These are phyloP conservation scores for Anoura caudifer DNA, from an alignment of 2,113 vertebrate species.

Conservation along the genomic window DNA sequence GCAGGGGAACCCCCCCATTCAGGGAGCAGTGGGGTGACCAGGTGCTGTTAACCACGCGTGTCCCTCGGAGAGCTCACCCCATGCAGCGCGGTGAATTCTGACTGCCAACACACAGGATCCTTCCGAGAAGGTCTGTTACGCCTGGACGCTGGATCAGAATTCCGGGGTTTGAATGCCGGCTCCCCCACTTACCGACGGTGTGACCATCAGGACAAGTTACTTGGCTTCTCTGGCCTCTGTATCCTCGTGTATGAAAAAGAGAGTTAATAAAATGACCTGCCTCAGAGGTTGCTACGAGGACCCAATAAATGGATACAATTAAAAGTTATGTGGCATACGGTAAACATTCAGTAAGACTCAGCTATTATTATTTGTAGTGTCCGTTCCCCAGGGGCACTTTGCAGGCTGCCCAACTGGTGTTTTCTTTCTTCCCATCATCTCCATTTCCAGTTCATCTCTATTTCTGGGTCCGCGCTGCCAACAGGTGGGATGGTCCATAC, in stretches of 20 bases:
- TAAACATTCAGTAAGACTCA: not conserved
- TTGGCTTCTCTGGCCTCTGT: not conserved
- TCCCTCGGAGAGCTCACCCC: not conserved
- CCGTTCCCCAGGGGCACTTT: not conserved
- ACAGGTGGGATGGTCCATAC: fast-evolving
- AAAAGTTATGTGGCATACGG: not conserved
- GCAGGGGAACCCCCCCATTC: not conserved
- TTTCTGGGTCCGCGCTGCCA: not conserved
- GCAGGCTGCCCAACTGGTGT: not conserved
- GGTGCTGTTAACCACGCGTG: not conserved
- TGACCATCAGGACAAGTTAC: not conserved
- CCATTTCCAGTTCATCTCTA: not conserved
- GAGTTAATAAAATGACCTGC: not conserved
- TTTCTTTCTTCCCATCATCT: not conserved
- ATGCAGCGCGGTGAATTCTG: not conserved
- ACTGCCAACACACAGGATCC: not conserved
- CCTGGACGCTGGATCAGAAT: not conserved
- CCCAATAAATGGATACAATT: not conserved
- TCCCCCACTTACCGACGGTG: not conserved
- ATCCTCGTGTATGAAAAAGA: not conserved
- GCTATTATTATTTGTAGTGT: fast-evolving
- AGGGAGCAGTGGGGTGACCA: not conserved
- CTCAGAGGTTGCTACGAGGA: not conserved
- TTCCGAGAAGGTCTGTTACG: fast-evolving
- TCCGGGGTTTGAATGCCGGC: not conserved